phyloP scores from a whole-genome alignment of 1,140 invertebrate species.

The Sarcophaga peregrina region DNA sequence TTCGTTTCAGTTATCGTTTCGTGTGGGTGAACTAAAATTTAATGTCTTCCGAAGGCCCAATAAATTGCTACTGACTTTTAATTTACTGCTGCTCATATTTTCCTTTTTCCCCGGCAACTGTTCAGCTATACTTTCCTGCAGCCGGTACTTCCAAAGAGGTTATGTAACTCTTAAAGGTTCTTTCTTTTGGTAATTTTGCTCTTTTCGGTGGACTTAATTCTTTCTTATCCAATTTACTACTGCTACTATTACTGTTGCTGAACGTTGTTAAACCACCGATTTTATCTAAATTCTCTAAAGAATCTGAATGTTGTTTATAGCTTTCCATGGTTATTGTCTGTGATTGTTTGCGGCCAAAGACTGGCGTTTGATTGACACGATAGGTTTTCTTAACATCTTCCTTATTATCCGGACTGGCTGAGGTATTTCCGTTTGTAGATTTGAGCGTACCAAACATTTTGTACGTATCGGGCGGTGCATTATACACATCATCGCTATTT shows the following conservation, averaged over 20 bases:
- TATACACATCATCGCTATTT: slow-evolving; percentile 41
- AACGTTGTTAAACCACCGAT: background rate
- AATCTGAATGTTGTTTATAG: slow-evolving; percentile 56
- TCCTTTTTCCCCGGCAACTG: background rate
- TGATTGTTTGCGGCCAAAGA: slow-evolving; percentile 56
- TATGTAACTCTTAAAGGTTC: slow-evolving; percentile 45
- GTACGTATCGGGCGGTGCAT: slow-evolving; percentile 56
- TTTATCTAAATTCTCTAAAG: slow-evolving; percentile 53
- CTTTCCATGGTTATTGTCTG: slow-evolving; percentile 38
- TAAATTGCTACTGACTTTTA: slow-evolving; percentile 2
- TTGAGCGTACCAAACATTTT: slow-evolving; percentile 63
- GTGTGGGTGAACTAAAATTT: slow-evolving; percentile 18
- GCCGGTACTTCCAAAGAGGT: slow-evolving; percentile 27
- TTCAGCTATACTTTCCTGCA: slow-evolving; percentile 8
- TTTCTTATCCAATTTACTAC: slow-evolving; percentile 8
- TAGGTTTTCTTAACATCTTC: slow-evolving; percentile 44
- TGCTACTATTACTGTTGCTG: background rate
- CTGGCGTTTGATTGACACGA: slow-evolving; percentile 64
- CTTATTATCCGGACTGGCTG: slow-evolving; percentile 12
- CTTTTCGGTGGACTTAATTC: slow-evolving; percentile 23
- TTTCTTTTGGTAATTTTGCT: slow-evolving; percentile 22
- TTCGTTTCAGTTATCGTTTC: slow-evolving; percentile 25
- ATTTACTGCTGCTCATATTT: background rate
- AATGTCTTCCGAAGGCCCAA: slow-evolving; percentile 27
- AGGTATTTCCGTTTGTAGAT: slow-evolving; percentile 45